Evolutionary conservation across 2,797 vertebrate species (phyloP), one percentile per base, ranked within the genome.

Genomic region (Chaunax sp.): DNA sequence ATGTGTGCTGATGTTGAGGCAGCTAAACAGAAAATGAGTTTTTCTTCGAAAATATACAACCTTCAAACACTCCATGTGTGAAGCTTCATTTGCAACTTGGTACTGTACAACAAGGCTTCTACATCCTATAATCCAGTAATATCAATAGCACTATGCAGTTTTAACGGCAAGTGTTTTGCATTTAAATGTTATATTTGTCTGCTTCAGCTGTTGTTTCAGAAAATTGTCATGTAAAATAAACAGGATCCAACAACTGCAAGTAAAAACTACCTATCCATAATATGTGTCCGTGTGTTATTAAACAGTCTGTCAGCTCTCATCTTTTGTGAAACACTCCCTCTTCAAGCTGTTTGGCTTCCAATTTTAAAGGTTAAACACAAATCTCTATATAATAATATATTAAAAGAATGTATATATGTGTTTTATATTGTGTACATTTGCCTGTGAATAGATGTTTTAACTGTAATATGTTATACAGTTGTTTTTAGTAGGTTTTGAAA

Each of bases 311-410:
- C 40, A 20, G 26, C 51, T 57, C 51, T 70, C 67, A 13, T 77
- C 52, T 65, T 82, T 71, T 84, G 73, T 84, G 78, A 91, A 89
- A 87, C 81, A 83, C 89, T 90, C 86, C 87, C 74, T 90, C 87
- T 86, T 91, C 84, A 88, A 92, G 92, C 92, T 90, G 91, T 89
- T 85, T 80, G 70, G 73, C 89, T 90, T 93, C 85, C 87, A 78
- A 67, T 90, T 90, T 85, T 78, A 92, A 87, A 75, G 66, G 77
- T 80, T 50, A 62, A 74, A 84, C 83, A 90, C 90, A 94, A 92
- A 92, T 91, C 87, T 93, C 90, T 94, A 95, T 94, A 95, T 93
- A 94, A 94, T 95, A 95, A 95, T 95, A 95, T 95, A 95, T 95
- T 95, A 89, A 94, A 92, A 91, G 90, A 92, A 89, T 94, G 94